Evolutionary conservation across 2,797 vertebrate species (phyloP).

Genomic region (Hipposideros larvatus): DNA sequence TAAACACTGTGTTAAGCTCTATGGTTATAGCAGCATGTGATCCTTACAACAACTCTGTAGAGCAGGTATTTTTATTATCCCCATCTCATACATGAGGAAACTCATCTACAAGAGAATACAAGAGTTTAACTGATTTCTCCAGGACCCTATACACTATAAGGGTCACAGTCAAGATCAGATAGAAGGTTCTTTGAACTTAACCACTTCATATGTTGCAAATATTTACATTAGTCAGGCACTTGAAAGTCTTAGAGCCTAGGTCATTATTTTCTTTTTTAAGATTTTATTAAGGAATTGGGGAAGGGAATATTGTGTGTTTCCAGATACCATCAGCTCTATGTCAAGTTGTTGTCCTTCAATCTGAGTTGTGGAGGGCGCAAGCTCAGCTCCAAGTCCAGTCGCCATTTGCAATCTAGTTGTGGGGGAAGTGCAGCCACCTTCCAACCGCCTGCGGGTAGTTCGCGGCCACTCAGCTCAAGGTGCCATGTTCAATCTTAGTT

Average conservation of each 20-base stretch:
- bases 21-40: background rate
- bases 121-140: slow-evolving; percentile 3
- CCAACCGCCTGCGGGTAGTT: too few species aligned
- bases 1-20: background rate
- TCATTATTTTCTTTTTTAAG: background rate
- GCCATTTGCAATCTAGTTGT: too few species aligned
- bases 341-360: too few species aligned
- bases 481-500: too few species aligned
- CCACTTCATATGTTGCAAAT: background rate
- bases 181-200: background rate
- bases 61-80: background rate
- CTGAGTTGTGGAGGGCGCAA: too few species aligned
- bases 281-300: too few species aligned
- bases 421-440: too few species aligned
- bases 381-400: too few species aligned
- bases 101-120: slow-evolving; percentile 1
- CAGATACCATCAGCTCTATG: too few species aligned
- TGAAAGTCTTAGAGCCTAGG: background rate
- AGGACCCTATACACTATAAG: background rate
- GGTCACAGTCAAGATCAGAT: slow-evolving; percentile 33
- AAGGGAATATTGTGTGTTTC: too few species aligned
- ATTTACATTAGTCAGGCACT: background rate
- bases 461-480: too few species aligned
- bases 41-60: background rate
- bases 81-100: background rate